phyloP scores from a whole-genome alignment of 2,113 vertebrate genomes.

The Nematolebias whitei region DNA sequence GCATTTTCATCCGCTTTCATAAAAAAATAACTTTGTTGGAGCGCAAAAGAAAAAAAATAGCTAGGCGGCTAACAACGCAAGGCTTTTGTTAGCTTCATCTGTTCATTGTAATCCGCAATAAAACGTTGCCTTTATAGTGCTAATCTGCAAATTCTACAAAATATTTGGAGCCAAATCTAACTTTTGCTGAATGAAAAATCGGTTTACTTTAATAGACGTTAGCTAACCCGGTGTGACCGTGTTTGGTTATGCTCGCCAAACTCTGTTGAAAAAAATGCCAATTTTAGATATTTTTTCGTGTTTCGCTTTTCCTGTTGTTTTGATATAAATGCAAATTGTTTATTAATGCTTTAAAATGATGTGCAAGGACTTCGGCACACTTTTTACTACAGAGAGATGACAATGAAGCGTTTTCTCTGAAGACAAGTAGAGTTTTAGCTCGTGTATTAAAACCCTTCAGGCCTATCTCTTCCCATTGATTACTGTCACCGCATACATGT shows the following conservation, averaged over 20 bases:
- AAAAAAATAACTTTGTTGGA: accelerated
- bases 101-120: neutral
- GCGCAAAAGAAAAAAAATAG: neutral
- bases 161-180: neutral
- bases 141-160: neutral
- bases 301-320: neutral
- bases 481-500: too few species aligned
- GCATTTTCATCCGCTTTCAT: accelerated
- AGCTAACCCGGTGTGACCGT: neutral
- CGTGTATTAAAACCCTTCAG: too few species aligned
- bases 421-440: too few species aligned
- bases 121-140: neutral
- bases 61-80: slow-evolving; percentile 53
- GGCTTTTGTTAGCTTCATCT: slow-evolving; percentile 66
- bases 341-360: too few species aligned
- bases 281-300: neutral
- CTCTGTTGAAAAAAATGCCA: neutral
- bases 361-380: too few species aligned
- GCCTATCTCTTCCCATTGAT: too few species aligned
- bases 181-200: neutral
- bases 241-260: neutral
- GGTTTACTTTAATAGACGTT: neutral
- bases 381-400: too few species aligned
- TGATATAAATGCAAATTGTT: neutral
- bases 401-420: too few species aligned